Conservation (phyloP, 2,113 vertebrate species). For the Actinemys pallida region DNA sequence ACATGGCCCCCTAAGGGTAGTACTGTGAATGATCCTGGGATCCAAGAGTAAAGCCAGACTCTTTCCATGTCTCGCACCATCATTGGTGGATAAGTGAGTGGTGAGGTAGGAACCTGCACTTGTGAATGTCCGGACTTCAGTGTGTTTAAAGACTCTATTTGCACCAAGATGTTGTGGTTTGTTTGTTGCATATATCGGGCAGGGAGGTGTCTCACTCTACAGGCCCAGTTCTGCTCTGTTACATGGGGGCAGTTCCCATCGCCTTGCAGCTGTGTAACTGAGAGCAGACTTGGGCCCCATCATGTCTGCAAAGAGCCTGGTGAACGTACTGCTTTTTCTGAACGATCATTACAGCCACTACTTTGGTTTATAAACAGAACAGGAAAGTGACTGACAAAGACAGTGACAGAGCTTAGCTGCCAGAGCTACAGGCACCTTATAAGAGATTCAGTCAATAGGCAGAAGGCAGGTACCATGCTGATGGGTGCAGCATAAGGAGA, state of each 20-base stretch:
- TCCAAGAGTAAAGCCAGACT: constrained; percentile 24
- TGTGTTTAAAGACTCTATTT: neutral
- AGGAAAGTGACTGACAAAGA: neutral
- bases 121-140: neutral
- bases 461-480: neutral
- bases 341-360: neutral
- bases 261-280: neutral
- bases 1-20: neutral
- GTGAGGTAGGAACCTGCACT: neutral
- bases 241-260: neutral
- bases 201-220: neutral
- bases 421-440: neutral
- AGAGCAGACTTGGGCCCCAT: neutral
- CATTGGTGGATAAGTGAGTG: neutral
- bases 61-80: neutral
- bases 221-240: neutral
- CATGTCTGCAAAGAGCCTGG: neutral
- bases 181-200: neutral
- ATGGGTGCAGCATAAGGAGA: neutral
- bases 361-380: constrained; percentile 11
- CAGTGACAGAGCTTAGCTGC: neutral
- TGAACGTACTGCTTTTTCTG: neutral
- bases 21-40: neutral
- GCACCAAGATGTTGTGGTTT: neutral
- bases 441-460: neutral